These are phyloP conservation scores for Campoletis raptor DNA, from an alignment of 2,888 invertebrate species.

Conservation along the genomic window DNA sequence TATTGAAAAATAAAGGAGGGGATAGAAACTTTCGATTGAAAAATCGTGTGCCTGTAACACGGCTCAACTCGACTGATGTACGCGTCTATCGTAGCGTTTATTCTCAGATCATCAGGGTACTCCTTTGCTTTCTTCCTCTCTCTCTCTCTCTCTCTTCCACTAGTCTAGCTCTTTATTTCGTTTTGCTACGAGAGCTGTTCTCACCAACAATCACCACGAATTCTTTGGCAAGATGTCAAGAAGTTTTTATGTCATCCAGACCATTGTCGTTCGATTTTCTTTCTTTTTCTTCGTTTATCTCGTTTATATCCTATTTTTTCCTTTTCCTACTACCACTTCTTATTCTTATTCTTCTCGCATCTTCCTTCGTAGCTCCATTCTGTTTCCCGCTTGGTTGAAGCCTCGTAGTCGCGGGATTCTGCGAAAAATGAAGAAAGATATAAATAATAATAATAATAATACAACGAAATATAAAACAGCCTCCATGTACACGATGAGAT, in stretches of 20 bases:
- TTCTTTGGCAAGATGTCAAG: conserved; percentile 65
- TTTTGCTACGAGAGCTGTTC: conserved; percentile 53
- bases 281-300: conserved; percentile 5
- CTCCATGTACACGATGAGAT: not conserved
- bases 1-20: not conserved
- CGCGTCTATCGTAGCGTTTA: conserved; percentile 56
- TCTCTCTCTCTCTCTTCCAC: conserved; percentile 3
- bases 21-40: conserved; percentile 52
- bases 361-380: conserved; percentile 15
- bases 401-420: not conserved
- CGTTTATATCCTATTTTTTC: conserved; percentile 13
- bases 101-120: conserved; percentile 61
- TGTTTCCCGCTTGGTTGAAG: conserved; percentile 21
- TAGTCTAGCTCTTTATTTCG: conserved; percentile 27
- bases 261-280: conserved; percentile 49
- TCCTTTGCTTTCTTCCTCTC: not conserved
- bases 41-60: conserved; percentile 42
- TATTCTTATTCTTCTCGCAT: conserved; percentile 28
- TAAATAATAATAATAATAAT: not conserved
- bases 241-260: conserved; percentile 65
- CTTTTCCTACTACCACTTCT: not conserved
- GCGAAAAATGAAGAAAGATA: not conserved
- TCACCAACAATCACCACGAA: conserved; percentile 66
- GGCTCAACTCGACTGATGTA: conserved; percentile 26
- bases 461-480: not conserved